These are phyloP conservation scores for Drosophila austrosaltans DNA, from an alignment of 2,888 invertebrate species.

Conservation along the genomic window DNA sequence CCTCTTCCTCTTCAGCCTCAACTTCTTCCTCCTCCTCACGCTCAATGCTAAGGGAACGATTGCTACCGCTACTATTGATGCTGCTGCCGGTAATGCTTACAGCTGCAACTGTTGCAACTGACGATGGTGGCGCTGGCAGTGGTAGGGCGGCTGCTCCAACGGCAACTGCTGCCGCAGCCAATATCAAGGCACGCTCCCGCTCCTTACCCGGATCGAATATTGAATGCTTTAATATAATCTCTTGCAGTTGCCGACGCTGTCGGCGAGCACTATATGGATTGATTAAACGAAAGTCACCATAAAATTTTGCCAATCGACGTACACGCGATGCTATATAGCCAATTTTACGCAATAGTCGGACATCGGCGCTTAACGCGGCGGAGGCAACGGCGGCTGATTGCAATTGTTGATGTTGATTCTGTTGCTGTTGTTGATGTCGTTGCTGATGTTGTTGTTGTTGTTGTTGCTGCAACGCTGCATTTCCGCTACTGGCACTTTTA, in stretches of 20 bases:
- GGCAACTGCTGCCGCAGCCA: slow-evolving; percentile 69
- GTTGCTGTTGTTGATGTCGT: slow-evolving; percentile 22
- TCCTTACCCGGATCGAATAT: slow-evolving; percentile 71
- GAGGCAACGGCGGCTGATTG: slow-evolving; percentile 27
- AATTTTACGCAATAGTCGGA: slow-evolving; percentile 82
- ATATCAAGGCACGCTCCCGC: slow-evolving; percentile 54
- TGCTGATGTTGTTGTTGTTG: slow-evolving; percentile 23
- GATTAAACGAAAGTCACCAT: slow-evolving; percentile 79
- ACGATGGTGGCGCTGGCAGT: slow-evolving; percentile 39
- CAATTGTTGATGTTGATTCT: slow-evolving; percentile 20
- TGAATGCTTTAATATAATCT: slow-evolving; percentile 78
- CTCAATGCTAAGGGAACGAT: slow-evolving; percentile 15
- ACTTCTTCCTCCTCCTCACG: slow-evolving; percentile 24
- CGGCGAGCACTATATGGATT: slow-evolving; percentile 82
- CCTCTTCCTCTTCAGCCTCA: neutral
- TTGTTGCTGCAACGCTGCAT: slow-evolving; percentile 43
- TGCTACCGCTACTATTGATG: slow-evolving; percentile 12
- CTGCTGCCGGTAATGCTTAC: slow-evolving; percentile 40
- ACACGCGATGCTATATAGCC: slow-evolving; percentile 83
- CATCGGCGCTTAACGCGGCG: slow-evolving; percentile 76
- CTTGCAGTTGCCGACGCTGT: slow-evolving; percentile 79
- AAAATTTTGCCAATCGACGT: slow-evolving; percentile 80
- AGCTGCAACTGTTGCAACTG: slow-evolving; percentile 42
- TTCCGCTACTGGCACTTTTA: slow-evolving; percentile 24
- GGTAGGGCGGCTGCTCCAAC: slow-evolving; percentile 54